Evolutionary conservation across 1,140 invertebrate genomes (phyloP).

Genomic region (Ceratosolen fusciceps): DNA sequence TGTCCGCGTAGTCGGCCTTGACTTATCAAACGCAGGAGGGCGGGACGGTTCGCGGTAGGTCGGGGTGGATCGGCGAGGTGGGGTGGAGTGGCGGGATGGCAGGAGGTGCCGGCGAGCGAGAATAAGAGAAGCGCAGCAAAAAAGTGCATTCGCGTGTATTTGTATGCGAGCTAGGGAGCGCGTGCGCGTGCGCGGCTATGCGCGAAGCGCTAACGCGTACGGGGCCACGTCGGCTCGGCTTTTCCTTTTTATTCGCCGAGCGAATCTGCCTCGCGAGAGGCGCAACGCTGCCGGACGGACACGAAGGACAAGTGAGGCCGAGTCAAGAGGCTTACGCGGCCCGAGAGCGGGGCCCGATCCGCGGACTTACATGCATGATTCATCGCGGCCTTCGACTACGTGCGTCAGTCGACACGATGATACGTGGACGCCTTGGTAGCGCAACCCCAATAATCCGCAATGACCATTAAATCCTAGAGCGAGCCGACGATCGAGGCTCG

Average conservation of each 20-base stretch:
- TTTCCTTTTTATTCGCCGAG: background rate
- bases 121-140: background rate
- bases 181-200: background rate
- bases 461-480: no score
- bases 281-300: background rate
- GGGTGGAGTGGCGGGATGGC: no score
- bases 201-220: no score
- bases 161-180: background rate
- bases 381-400: conserved; percentile 27
- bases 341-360: background rate
- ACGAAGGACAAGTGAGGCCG: background rate
- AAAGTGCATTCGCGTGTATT: background rate
- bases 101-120: background rate
- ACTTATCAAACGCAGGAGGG: background rate
- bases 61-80: no score
- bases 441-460: no score
- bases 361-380: conserved; percentile 33
- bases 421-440: background rate
- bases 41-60: no score
- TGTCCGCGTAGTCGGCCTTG: background rate
- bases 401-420: conserved; percentile 2
- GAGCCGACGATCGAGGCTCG: no score
- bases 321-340: background rate
- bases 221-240: background rate
- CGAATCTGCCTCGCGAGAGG: background rate